Percentiles rank a stretch among this genome's conserved stretches.
phyloP scores from a whole-genome alignment of 1,140 invertebrate species.

The Laupala kohalensis region DNA sequence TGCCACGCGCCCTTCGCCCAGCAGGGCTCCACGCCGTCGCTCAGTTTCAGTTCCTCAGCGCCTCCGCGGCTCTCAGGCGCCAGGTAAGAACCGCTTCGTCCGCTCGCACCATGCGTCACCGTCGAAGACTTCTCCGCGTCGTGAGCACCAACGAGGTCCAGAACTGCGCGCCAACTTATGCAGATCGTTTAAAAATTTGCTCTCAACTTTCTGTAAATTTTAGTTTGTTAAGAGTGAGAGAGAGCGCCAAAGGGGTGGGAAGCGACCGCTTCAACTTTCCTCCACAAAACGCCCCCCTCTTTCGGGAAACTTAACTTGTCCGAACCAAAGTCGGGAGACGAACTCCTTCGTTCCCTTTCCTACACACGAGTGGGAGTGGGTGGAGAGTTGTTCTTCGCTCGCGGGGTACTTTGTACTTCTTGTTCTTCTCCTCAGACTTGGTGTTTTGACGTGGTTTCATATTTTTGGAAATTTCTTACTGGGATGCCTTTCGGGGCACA shows the following conservation, averaged over 20 bases:
- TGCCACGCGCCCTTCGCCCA: neutral
- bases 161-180: no score
- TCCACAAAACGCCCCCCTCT: neutral
- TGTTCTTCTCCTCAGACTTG: neutral
- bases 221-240: neutral
- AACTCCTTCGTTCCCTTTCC: neutral
- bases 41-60: neutral
- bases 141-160: no score
- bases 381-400: neutral
- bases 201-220: neutral
- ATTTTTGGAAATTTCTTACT: neutral
- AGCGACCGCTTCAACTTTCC: neutral
- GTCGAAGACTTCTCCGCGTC: neutral
- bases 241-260: neutral
- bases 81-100: neutral
- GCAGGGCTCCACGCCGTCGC: neutral
- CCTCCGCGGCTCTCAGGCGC: neutral
- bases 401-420: neutral
- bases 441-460: neutral
- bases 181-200: neutral
- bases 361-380: neutral
- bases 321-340: neutral
- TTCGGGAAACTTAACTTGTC: neutral
- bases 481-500: neutral
- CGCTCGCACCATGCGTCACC: no score